Evolutionary conservation across 2,797 vertebrate genomes (phyloP).

Genomic region (Amniataba percoides): DNA sequence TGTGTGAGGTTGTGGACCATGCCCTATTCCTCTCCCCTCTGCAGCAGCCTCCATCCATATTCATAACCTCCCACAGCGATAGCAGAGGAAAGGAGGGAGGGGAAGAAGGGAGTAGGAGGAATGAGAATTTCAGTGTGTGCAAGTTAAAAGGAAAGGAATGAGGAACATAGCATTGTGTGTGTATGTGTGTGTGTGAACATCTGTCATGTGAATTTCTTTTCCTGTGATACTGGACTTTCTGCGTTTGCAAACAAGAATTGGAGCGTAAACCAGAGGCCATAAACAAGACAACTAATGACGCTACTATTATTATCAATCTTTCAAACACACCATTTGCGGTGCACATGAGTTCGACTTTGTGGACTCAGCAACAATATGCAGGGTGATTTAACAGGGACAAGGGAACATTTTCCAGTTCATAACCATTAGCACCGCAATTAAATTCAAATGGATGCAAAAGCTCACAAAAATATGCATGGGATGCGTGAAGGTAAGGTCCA

Average conservation of each 20-base stretch:
- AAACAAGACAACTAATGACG: constrained; percentile 55
- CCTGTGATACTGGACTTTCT: constrained; percentile 8
- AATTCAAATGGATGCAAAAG: constrained; percentile 61
- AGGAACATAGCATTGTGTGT: constrained; percentile 17
- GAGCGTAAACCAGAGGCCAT: constrained; percentile 44
- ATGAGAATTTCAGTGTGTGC: constrained; percentile 35
- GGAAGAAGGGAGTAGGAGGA: constrained; percentile 37
- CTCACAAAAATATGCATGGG: constrained; percentile 42
- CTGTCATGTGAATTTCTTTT: constrained; percentile 34
- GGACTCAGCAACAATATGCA: constrained; percentile 66
- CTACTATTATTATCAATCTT: constrained; percentile 55
- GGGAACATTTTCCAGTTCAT: constrained; percentile 59
- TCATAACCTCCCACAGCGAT: constrained; percentile 74
- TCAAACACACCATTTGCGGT: constrained; percentile 55
- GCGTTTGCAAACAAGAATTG: constrained; percentile 42
- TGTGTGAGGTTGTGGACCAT: constrained; percentile 46
- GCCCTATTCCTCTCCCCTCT: constrained; percentile 64
- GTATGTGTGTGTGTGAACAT: constrained; percentile 5
- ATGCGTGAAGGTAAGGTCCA: constrained; percentile 21
- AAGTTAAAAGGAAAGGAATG: constrained; percentile 47
- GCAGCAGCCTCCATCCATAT: constrained; percentile 76
- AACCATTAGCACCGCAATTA: constrained; percentile 69
- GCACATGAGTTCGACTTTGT: constrained; percentile 60
- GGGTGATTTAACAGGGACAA: constrained; percentile 62
- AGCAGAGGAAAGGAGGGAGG: constrained; percentile 40